A percentile compares a stretch with the other conserved stretches of the same genome.
These are phyloP conservation scores for Crax fasciolata DNA, from an alignment of 2,797 vertebrate genomes.

Conservation along the genomic window DNA sequence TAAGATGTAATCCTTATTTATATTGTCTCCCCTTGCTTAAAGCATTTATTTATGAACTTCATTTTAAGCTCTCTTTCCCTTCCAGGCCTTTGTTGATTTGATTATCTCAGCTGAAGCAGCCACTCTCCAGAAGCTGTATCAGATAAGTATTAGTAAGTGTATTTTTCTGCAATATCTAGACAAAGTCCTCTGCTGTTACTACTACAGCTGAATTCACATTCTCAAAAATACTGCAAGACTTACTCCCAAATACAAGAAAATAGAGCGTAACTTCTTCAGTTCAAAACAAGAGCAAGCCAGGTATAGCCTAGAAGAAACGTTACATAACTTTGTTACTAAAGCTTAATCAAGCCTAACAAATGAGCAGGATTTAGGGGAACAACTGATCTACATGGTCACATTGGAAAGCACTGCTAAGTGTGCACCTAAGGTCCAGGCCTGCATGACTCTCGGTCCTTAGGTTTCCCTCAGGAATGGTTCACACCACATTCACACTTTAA, in stretches of 20 bases:
- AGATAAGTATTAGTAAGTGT: not conserved
- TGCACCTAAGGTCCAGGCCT: not conserved
- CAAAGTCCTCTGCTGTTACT: not conserved
- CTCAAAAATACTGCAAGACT: not conserved
- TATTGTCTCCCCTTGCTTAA: not conserved
- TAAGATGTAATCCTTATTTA: not conserved
- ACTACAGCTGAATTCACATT: not conserved
- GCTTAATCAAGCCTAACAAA: not conserved
- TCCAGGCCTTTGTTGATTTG: not conserved
- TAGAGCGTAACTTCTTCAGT: not conserved
- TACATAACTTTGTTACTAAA: not conserved
- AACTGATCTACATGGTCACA: not conserved
- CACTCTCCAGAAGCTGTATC: not conserved
- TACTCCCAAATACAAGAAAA: not conserved
- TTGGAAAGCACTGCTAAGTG: not conserved
- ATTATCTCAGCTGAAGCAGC: not conserved
- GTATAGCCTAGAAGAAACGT: not conserved
- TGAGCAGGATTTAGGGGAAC: not conserved
- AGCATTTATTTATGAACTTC: not conserved
- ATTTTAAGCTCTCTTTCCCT: not conserved
- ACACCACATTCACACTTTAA: not conserved
- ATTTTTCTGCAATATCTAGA: not conserved
- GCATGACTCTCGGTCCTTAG: not conserved
- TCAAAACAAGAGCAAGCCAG: not conserved
- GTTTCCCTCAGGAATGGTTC: slow-evolving; percentile 6